phyloP scores from a whole-genome alignment of 1,140 invertebrate genomes.

The Zaprionus davidi region DNA sequence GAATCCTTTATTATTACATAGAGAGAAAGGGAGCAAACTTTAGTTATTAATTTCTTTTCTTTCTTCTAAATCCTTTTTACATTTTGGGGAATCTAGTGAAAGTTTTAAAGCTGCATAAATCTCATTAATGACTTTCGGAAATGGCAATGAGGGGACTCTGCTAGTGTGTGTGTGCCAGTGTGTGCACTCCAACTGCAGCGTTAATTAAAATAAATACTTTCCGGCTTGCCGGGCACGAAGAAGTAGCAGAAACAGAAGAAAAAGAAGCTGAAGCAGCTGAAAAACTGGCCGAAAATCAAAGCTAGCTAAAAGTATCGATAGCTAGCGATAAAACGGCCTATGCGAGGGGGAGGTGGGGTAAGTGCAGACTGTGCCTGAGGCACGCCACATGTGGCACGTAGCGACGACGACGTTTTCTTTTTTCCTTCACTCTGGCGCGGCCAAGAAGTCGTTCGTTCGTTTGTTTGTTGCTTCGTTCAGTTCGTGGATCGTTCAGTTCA shows the following conservation, averaged over 20 bases:
- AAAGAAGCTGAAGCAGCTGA: conserved; percentile 24
- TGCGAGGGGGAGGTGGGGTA: neutral
- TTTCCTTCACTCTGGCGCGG: conserved; percentile 52
- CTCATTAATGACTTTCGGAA: conserved; percentile 73
- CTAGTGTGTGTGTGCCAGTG: neutral
- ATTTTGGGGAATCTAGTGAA: conserved; percentile 41
- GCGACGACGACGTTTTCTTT: conserved; percentile 55
- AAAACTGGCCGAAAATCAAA: conserved; percentile 48
- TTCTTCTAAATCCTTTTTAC: too few relatives aligned
- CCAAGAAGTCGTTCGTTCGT: conserved; percentile 69
- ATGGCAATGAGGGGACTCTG: conserved; percentile 36
- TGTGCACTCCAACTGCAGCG: conserved; percentile 63
- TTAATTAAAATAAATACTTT: conserved; percentile 82
- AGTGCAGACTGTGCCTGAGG: neutral
- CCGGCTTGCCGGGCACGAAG: conserved; percentile 47
- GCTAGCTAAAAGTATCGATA: conserved; percentile 22
- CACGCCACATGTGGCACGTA: conserved; percentile 40
- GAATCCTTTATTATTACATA: too few relatives aligned
- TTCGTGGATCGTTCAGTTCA: conserved; percentile 56
- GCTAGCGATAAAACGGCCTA: conserved; percentile 37
- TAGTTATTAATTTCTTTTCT: too few relatives aligned
- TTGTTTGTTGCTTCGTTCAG: conserved; percentile 56
- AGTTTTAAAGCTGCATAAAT: conserved; percentile 48
- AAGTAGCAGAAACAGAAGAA: conserved; percentile 3
- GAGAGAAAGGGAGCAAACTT: too few relatives aligned